A percentile compares a stretch with the other conserved stretches of the same genome.
These are phyloP conservation scores for Enteromius paludinosus DNA, from an alignment of 2,797 vertebrate genomes.

Conservation along the genomic window DNA sequence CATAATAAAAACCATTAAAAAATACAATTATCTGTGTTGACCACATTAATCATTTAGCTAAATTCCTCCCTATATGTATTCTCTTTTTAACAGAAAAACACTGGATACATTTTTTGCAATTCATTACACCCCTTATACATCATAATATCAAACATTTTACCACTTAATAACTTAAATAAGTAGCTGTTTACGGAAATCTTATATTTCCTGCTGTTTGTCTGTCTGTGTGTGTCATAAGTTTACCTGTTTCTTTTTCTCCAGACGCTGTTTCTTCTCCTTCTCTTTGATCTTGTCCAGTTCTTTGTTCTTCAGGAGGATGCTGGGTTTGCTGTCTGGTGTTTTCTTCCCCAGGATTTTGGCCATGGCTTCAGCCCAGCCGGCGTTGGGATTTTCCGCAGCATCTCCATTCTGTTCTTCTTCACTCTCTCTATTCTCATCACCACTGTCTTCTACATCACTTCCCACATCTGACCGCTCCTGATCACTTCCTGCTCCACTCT, in stretches of 20 bases:
- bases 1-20: too few relatives aligned
- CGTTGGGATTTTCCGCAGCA: constrained; percentile 60
- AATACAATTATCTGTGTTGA: background rate
- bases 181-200: too few relatives aligned
- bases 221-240: background rate
- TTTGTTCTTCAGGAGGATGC: constrained; percentile 88
- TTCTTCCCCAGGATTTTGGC: constrained; percentile 89
- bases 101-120: background rate
- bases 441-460: constrained; percentile 38
- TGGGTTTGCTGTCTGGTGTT: constrained; percentile 74
- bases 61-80: background rate
- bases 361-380: constrained; percentile 95
- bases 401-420: constrained; percentile 57
- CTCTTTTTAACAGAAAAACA: background rate
- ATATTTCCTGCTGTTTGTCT: background rate
- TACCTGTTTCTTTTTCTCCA: constrained; percentile 86
- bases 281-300: constrained; percentile 83
- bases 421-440: constrained; percentile 34
- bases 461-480: constrained; percentile 42
- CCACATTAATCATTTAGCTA: background rate
- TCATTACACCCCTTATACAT: background rate
- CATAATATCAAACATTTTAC: background rate
- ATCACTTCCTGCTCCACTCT: constrained; percentile 9
- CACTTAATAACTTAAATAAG: background rate
- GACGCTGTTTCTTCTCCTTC: constrained; percentile 76